Percentiles rank a stretch among this genome's conserved stretches.
Conservation (phyloP, 2,888 invertebrate species). For the Phengaris alcon region DNA sequence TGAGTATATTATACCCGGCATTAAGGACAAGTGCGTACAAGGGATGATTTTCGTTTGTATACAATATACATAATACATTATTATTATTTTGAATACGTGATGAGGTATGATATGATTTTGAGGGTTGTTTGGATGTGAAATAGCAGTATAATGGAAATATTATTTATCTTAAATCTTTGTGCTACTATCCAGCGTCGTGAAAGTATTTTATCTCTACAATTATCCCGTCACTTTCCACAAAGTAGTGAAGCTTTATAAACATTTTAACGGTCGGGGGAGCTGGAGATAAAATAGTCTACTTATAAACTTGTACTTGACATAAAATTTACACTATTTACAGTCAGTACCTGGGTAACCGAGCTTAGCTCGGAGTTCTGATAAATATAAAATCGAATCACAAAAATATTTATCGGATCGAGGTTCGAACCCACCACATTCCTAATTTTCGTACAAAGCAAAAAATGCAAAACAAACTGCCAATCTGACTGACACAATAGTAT, state of each 20-base stretch:
- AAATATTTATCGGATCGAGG: no score
- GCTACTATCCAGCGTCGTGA: not conserved
- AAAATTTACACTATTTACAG: not conserved
- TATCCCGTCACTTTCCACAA: not conserved
- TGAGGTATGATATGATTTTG: slow-evolving; percentile 1
- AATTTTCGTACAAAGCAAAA: no score
- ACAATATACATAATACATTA: not conserved
- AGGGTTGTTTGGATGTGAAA: not conserved
- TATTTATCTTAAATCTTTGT: not conserved
- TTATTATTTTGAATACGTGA: not conserved
- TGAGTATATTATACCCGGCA: slow-evolving; percentile 15
- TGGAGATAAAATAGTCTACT: not conserved
- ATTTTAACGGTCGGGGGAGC: not conserved
- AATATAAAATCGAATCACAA: no score
- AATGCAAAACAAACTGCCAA: no score
- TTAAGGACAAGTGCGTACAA: slow-evolving; percentile 14
- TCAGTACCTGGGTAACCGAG: not conserved
- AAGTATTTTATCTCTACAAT: not conserved
- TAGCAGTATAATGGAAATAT: not conserved
- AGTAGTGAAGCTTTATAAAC: not conserved
- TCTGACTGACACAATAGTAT: no score
- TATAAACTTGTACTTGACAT: not conserved
- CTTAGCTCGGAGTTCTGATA: no score
- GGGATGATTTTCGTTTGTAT: slow-evolving; percentile 14
- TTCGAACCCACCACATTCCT: no score